These are phyloP conservation scores for Macrophya annulata DNA, from an alignment of 2,888 invertebrate species.

Conservation along the genomic window DNA sequence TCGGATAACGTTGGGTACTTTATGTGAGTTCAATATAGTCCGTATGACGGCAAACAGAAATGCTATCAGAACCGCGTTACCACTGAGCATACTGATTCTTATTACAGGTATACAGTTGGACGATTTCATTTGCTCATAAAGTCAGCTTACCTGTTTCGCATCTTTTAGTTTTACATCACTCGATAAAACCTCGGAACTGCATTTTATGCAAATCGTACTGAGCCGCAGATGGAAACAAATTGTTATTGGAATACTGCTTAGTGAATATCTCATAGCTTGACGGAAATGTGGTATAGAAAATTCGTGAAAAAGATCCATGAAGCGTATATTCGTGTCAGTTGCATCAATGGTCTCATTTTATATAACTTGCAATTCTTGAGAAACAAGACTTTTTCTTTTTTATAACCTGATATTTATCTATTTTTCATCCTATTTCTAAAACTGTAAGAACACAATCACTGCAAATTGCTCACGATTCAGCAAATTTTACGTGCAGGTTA, in stretches of 20 bases:
- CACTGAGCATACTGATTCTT: neutral
- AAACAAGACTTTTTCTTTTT: neutral
- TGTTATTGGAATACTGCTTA: neutral
- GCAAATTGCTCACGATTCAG: conserved; percentile 30
- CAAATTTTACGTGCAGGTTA: conserved; percentile 13
- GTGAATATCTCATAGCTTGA: neutral
- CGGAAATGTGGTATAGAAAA: neutral
- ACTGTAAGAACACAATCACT: neutral
- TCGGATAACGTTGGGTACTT: neutral
- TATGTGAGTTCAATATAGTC: neutral
- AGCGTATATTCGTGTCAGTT: neutral
- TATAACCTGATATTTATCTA: neutral
- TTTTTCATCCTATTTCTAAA: conserved; percentile 12
- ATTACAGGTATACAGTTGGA: neutral
- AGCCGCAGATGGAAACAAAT: conserved; percentile 1
- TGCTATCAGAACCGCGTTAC: neutral
- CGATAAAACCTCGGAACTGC: conserved; percentile 10
- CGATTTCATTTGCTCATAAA: conserved; percentile 26
- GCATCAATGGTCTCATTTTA: neutral
- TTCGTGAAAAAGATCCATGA: neutral
- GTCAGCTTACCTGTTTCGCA: conserved; percentile 2
- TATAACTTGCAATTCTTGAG: neutral
- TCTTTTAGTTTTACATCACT: conserved; percentile 17
- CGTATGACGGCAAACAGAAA: neutral
- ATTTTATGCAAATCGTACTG: conserved; percentile 15